A percentile compares a stretch with the other conserved stretches of the same genome.
phyloP scores from a whole-genome alignment of 2,797 vertebrate genomes.

The Cirrhinus molitorella region DNA sequence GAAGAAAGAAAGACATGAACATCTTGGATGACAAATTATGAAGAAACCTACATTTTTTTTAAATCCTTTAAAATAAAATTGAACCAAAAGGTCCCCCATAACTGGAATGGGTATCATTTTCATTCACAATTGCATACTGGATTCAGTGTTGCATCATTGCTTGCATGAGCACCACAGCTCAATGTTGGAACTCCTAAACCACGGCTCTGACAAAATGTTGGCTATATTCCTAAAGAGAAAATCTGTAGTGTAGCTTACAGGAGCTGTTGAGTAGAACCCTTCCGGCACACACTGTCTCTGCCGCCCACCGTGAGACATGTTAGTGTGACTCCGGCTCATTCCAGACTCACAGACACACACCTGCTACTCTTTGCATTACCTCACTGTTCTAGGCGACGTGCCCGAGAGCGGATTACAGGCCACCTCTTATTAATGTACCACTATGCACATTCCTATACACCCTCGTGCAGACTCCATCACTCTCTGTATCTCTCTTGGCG shows the following conservation, averaged over 20 bases:
- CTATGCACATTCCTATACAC: conserved; percentile 2
- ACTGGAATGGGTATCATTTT: neutral
- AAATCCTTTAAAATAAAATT: neutral
- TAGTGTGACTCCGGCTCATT: conserved; percentile 27
- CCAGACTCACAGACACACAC: conserved; percentile 13
- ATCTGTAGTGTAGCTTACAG: neutral
- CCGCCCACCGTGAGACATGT: conserved; percentile 19
- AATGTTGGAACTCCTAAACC: neutral
- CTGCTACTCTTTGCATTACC: conserved; percentile 35
- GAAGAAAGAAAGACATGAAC: too few species aligned
- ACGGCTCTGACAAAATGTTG: neutral
- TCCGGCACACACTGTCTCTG: neutral
- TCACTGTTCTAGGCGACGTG: conserved; percentile 13
- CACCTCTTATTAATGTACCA: conserved; percentile 36
- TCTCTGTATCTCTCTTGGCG: conserved; percentile 30
- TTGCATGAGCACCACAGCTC: neutral
- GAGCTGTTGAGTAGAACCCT: neutral
- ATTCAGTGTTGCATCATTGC: neutral
- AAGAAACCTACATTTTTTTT: too few species aligned
- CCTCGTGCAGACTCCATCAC: conserved; percentile 9
- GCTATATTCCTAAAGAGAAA: neutral
- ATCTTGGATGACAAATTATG: too few species aligned
- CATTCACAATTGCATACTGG: neutral
- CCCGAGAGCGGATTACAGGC: conserved; percentile 49
- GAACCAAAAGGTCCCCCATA: neutral